Evolutionary conservation across 2,797 vertebrate species (phyloP), one percentile per base, ranked within the genome.

Genomic region (Lutjanus argentimaculatus): DNA sequence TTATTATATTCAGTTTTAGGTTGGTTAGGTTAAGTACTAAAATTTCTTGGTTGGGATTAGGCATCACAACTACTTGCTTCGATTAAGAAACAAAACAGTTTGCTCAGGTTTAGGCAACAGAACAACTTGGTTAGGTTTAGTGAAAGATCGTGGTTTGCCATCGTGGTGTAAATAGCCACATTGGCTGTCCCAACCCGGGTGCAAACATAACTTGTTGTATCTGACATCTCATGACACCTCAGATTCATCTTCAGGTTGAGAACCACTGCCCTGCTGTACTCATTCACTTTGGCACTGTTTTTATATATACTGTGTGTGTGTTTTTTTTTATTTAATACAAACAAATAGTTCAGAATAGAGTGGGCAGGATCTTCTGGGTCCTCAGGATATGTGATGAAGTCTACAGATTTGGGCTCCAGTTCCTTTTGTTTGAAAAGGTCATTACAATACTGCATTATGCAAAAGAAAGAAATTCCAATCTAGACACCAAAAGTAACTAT

Each of bases 391-490:
- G 79, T 70, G 75, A 92, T 87, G 88, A 92, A 85, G 64, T 95
- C 94, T 94, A 95, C 94, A 95, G 94, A 94, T 94, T 90, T 93
- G 93, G 92, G 90, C 94, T 95, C 93, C 94, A 95, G 92, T 91
- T 93, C 87, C 83, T 91, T 91, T 93, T 82, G 86, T 84, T 85
- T 88, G 84, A 93, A 94, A 90, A 94, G 90, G 92, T 89, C 84
- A 82, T 85, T 85, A 90, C 78, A 91, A 87, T 85, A 89, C 80
- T 76, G 79, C 62, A 67, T 79, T 85, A 78, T 83, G 83, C 52
- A 71, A 88, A 75, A 80, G 19, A 88, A 73, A 91, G 4, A 79
- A 79, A 67, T 49, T 75, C 49, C 75, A 69, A 86, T 71, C 78
- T 64, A 79, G 45, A 91, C 88, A 91, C 77, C 7, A 83, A 90